A percentile compares a stretch with the other conserved stretches of the same genome.
These are phyloP conservation scores for Calliphora vomitoria DNA, from an alignment of 2,888 invertebrate genomes.

Conservation along the genomic window DNA sequence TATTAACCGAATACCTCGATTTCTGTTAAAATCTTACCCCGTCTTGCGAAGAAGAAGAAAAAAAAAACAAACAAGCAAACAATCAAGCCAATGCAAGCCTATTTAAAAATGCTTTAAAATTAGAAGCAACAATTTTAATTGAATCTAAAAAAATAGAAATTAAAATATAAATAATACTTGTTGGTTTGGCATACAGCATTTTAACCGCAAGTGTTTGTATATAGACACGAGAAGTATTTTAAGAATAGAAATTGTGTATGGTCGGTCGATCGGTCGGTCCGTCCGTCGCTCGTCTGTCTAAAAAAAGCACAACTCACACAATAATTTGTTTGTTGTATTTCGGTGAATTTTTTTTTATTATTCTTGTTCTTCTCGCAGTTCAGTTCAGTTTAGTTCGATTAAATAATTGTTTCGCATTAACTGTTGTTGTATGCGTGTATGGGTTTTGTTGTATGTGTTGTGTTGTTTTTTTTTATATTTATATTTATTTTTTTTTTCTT, in stretches of 20 bases:
- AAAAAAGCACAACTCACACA: constrained; percentile 54
- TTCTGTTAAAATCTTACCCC: background rate
- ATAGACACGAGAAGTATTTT: constrained; percentile 30
- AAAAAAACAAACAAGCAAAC: background rate
- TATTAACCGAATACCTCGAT: background rate
- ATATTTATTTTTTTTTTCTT: constrained; percentile 18
- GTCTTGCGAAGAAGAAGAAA: too few species aligned
- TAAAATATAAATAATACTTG: constrained; percentile 13
- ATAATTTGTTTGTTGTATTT: constrained; percentile 1
- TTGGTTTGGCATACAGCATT: constrained; percentile 16
- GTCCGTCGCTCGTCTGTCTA: background rate
- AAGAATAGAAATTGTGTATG: constrained; percentile 51
- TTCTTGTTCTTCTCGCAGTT: constrained; percentile 9
- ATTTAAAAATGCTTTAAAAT: constrained; percentile 26
- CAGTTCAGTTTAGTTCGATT: constrained; percentile 42
- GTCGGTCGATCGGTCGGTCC: constrained; percentile 4
- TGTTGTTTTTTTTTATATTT: background rate
- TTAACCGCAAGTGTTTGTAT: constrained; percentile 51
- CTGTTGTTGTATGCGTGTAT: background rate
- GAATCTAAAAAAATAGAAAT: constrained; percentile 24
- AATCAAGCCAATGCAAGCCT: background rate
- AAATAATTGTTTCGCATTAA: constrained; percentile 51
- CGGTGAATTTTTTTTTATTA: background rate
- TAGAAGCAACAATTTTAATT: constrained; percentile 45
- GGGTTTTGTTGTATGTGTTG: background rate